Evolutionary conservation across 2,113 vertebrate species (phyloP), one percentile per base, ranked within the genome.

Genomic region (Agelaius tricolor): DNA sequence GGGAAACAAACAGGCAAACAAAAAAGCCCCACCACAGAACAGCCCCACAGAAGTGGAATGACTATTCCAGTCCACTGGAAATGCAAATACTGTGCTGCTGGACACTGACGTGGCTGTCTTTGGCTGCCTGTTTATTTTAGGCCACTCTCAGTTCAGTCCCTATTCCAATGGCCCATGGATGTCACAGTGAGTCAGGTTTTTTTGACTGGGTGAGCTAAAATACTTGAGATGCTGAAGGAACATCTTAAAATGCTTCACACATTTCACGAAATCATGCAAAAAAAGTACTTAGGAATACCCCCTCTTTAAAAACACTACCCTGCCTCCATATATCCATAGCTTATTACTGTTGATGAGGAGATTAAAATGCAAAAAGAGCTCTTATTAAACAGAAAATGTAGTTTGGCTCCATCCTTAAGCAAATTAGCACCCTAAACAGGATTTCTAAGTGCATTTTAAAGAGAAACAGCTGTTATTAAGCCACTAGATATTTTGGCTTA

Each of bases 391-490:
- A 65, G 55, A 83, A 87, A 93, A 91, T 76, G 72, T 37, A 76
- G 22, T 80, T 80, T 58, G 80, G 63, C 59, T 89, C 57, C 33
- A 67, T 61, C 73, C 39, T 78, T 59, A 84, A 81, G 41, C 44
- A 78, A 91, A 87, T 87, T 51, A 95, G 69, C 49, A 75, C 57
- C 69, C 57, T 52, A 87, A 94, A 78, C 37, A 44, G 24, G n/a
- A 87, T 89, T 75, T 87, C 44, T 87, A 92, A 78, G 33, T 72
- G 72, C 22, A 47, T 72, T 88, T 91, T 91, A 81, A 96, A 88
- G 47, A 90, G 77, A 52, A 84, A 81, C 33, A 74, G 63, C 19
- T 80, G 20, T 68, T 92, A 89, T 74, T 94, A 92, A 87, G 27
- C 16, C 46, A 81, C 65, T 47, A 59, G 47, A 52, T 74, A 77